Base-by-base conservation (phyloP, 2,888 invertebrate genomes). In the Morpho helenor region DNA sequence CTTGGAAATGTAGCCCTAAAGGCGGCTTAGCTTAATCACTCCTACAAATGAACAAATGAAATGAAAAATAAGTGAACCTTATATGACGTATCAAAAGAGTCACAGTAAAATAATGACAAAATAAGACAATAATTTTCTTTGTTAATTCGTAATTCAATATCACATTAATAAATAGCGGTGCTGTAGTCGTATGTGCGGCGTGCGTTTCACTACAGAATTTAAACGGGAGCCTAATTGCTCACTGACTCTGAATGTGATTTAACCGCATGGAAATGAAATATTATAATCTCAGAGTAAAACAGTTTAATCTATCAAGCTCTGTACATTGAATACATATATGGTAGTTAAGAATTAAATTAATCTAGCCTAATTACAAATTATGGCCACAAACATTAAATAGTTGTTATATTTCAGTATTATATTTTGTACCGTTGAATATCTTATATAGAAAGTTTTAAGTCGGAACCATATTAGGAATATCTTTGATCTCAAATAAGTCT, bases 151-250 rank as follows among this genome's bases (percentile, higher is more conserved):
- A 54, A 56, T 45, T 39, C 43, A 44, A 54, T 53, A 56, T 59
- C 54, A 51, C 51, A 31, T 56, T 62, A 59, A 62, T 59, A 59
- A 59, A 62, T 59, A 46, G 52, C 8, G 23, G 40, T 51, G 57
- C 42, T 57, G 48, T 48, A 16, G 16, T 16, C 16, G 16, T 16
- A 50, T 52, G 31, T 31, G 47, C 56, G 52, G 51, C 52, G 53
- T 43, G 53, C 47, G 56, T 57, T 62, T 59, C 52, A 62, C 40
- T 39, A 40, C 43, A 49, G 49, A 60, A 60, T 60, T 57, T 51
- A 55, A 51, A 42, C 22, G 23, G 48, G 31, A 31, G 31, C 31
- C 31, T 31, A 31, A 31, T 31, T 31, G 31, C 31, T 31, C 31
- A 8, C 6, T 40, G 8, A 49, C 16, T 49, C n/a, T n/a, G n/a